Percentiles rank a stretch among this genome's conserved stretches.
phyloP scores from a whole-genome alignment of 2,888 invertebrate genomes.

The Amiota mariae region DNA sequence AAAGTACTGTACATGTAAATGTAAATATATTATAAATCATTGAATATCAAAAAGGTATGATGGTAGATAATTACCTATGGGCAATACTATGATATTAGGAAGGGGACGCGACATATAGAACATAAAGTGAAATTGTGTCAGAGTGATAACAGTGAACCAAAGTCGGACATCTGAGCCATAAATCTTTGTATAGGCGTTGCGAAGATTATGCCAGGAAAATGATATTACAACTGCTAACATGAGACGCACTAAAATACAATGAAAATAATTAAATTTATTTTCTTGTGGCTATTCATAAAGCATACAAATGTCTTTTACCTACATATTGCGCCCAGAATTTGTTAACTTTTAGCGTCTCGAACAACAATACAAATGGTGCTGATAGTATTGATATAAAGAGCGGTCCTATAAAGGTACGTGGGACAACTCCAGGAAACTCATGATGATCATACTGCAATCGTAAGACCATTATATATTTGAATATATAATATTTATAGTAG shows the following conservation, averaged over 20 bases:
- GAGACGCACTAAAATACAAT: slow-evolving; percentile 82
- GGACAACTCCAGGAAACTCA: slow-evolving; percentile 98
- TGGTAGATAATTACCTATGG: slow-evolving; percentile 81
- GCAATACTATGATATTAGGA: slow-evolving; percentile 95
- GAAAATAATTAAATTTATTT: not conserved
- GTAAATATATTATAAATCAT: slow-evolving; percentile 68
- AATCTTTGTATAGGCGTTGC: slow-evolving; percentile 82
- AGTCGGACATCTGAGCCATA: slow-evolving; percentile 86
- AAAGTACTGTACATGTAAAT: slow-evolving; percentile 86
- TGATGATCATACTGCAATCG: slow-evolving; percentile 92
- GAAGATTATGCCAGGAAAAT: slow-evolving; percentile 82
- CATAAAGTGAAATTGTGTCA: slow-evolving; percentile 97
- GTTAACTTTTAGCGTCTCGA: slow-evolving; percentile 80
- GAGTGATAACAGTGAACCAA: slow-evolving; percentile 89
- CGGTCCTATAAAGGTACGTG: slow-evolving; percentile 95
- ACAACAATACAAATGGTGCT: slow-evolving; percentile 82
- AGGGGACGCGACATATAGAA: slow-evolving; percentile 95
- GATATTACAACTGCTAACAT: slow-evolving; percentile 86
- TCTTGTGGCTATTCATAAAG: not conserved
- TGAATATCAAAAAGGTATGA: slow-evolving; percentile 21
- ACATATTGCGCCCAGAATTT: slow-evolving; percentile 93
- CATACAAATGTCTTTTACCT: slow-evolving; percentile 76
- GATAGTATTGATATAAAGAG: slow-evolving; percentile 85
- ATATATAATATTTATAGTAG: not conserved
- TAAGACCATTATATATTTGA: not conserved